phyloP scores from a whole-genome alignment of 2,888 invertebrate genomes.

The Rhingia rostrata region DNA sequence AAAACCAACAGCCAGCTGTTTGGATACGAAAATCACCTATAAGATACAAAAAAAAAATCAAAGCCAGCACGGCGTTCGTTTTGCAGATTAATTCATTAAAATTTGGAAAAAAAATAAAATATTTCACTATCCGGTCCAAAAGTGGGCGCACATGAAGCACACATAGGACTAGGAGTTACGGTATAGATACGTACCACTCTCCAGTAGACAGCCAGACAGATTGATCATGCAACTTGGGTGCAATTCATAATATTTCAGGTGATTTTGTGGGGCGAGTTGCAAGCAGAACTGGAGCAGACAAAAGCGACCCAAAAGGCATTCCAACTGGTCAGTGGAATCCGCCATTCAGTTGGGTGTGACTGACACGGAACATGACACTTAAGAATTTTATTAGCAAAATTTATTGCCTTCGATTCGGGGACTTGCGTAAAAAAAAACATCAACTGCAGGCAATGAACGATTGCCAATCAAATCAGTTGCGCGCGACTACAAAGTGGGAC shows the following conservation, averaged over 20 bases:
- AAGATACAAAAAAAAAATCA: constrained; percentile 11
- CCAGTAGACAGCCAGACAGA: constrained; percentile 65
- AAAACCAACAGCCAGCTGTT: constrained; percentile 12
- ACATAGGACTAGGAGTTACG: not conserved
- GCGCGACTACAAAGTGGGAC: constrained; percentile 24
- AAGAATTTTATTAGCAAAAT: constrained; percentile 70
- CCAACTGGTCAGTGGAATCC: constrained; percentile 66
- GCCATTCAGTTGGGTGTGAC: constrained; percentile 68
- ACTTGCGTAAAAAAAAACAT: not conserved
- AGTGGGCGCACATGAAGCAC: constrained; percentile 5
- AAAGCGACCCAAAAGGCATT: constrained; percentile 37
- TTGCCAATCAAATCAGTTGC: constrained; percentile 15
- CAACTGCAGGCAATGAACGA: constrained; percentile 19
- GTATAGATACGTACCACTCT: not conserved
- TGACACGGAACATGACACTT: constrained; percentile 73
- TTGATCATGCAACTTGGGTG: constrained; percentile 67
- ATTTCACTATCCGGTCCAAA: constrained; percentile 16
- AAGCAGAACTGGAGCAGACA: constrained; percentile 55
- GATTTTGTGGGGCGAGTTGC: constrained; percentile 42
- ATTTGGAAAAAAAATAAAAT: constrained; percentile 17
- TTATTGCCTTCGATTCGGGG: constrained; percentile 43
- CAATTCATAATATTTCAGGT: constrained; percentile 71
- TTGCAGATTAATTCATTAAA: constrained; percentile 47
- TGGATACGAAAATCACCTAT: too few relatives aligned
- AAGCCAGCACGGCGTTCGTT: constrained; percentile 23